Base-by-base conservation (phyloP, 2,797 vertebrate genomes). In the Falco concolor region DNA sequence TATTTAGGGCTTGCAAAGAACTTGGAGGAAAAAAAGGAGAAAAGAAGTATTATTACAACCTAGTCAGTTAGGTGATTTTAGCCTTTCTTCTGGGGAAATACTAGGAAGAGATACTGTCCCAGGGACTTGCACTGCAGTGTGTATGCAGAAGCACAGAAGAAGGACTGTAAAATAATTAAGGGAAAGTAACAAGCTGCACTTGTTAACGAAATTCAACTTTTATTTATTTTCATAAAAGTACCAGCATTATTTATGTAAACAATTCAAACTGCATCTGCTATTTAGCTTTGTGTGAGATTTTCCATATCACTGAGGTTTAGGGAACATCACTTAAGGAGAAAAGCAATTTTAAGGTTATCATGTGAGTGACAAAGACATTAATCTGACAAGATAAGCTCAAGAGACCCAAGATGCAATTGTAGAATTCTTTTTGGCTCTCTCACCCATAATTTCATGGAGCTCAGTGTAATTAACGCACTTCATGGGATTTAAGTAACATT, bases 391-490 rank as follows among this genome's bases (percentile, higher is more conserved):
- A 96, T 96, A 97, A 83, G 89, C 97, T 97, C 96, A 95, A 76
- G 90, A 97, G 93, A 97, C 73, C 74, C 49, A 90, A 65, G 63
- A 95, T 90, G 75, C 89, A 97, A 93, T 89, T 96, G 95, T 73
- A 84, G 86, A 94, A 96, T 95, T 96, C 86, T 93, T 96, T 97
- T 96, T 92, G 91, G 89, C 82, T 72, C 83, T 94, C 92, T 97
- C 95, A 90, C 90, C 96, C 96, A 94, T 95, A 91, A 97, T 97
- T 98, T 98, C 93, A 96, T 0, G 15, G 93, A 96, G 89, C 90
- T 97, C 93, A 90, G 76, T 96, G 92, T 98, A 98, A 98, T 98
- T 98, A 98, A 97, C 95, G 97, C 91, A 98, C 95, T 98, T 97
- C 96, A 96, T 96, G 93, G 93, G 96, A 96, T 97, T 98, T 97